Conservation (phyloP, 2,113 vertebrate genomes). For the Oncorhynchus masou region DNA sequence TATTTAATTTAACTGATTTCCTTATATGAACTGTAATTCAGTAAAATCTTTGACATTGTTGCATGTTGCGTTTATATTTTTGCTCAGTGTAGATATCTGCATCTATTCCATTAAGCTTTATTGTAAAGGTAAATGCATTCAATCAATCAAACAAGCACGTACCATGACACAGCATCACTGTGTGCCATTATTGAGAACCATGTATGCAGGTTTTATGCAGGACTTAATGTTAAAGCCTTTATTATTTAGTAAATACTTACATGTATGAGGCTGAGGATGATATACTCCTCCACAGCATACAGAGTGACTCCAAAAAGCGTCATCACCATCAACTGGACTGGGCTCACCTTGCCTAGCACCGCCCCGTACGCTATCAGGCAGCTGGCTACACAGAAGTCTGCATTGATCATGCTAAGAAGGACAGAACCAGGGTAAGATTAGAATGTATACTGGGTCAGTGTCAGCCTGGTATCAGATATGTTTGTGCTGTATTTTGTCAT, state of each 20-base stretch:
- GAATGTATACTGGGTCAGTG: background rate
- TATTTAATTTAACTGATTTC: no score
- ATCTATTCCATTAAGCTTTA: background rate
- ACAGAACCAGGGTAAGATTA: background rate
- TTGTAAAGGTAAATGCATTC: background rate
- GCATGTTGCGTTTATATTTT: no score
- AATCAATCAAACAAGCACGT: background rate
- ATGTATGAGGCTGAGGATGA: constrained; percentile 83
- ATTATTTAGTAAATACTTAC: constrained; percentile 70
- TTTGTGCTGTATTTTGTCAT: no score
- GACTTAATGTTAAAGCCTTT: no score
- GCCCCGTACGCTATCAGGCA: constrained; percentile 93
- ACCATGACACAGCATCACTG: background rate
- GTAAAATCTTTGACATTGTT: no score
- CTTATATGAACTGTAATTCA: no score
- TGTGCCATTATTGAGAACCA: background rate
- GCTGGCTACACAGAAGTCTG: constrained; percentile 93
- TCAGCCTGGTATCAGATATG: no score
- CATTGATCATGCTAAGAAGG: constrained; percentile 86
- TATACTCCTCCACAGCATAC: constrained; percentile 88
- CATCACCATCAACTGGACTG: constrained; percentile 89
- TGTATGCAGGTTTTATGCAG: no score
- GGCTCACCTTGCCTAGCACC: constrained; percentile 91
- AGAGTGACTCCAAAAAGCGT: constrained; percentile 91
- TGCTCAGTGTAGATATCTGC: no score